phyloP scores from a whole-genome alignment of 2,797 vertebrate species.

The Parauchenoglanis ngamensis region DNA sequence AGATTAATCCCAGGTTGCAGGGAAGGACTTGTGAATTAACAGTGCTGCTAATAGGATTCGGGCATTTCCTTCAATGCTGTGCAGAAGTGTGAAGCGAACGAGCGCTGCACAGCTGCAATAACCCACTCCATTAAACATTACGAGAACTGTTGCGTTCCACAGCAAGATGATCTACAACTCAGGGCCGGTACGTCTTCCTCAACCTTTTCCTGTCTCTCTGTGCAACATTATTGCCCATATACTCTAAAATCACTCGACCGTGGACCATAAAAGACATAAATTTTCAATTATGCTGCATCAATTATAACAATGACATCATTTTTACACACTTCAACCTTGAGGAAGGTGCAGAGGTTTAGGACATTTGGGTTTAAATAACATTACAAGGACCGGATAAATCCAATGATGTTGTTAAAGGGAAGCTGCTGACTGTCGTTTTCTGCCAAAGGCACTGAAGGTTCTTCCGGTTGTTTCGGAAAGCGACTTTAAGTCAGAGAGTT shows the following conservation, averaged over 20 bases:
- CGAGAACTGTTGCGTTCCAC: conserved; percentile 67
- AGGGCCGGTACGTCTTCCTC: conserved; percentile 31
- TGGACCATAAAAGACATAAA: conserved; percentile 29
- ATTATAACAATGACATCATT: conserved; percentile 31
- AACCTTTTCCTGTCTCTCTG: conserved; percentile 29
- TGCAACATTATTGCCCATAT: conserved; percentile 38
- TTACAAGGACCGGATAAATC: conserved; percentile 2
- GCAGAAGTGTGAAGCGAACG: conserved; percentile 59
- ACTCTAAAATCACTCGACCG: conserved; percentile 20
- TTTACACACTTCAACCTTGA: conserved; percentile 32
- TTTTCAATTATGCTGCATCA: conserved; percentile 34
- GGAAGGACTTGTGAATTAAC: conserved; percentile 47
- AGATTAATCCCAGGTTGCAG: conserved; percentile 38
- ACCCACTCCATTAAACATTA: conserved; percentile 82
- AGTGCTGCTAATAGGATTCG: conserved; percentile 50
- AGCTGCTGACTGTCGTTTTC: conserved; percentile 15
- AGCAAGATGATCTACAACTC: conserved; percentile 67
- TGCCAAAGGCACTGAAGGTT: conserved; percentile 14
- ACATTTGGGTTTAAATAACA: conserved; percentile 33
- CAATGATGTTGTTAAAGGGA: conserved; percentile 5
- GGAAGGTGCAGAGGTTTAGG: conserved; percentile 27
- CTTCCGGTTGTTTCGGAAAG: neutral
- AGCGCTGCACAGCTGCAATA: conserved; percentile 73
- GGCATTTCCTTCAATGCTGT: conserved; percentile 56
- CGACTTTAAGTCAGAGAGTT: neutral